A percentile compares a stretch with the other conserved stretches of the same genome.
phyloP scores from a whole-genome alignment of 2,888 invertebrate species.

The Harpagoxenus sublaevis region DNA sequence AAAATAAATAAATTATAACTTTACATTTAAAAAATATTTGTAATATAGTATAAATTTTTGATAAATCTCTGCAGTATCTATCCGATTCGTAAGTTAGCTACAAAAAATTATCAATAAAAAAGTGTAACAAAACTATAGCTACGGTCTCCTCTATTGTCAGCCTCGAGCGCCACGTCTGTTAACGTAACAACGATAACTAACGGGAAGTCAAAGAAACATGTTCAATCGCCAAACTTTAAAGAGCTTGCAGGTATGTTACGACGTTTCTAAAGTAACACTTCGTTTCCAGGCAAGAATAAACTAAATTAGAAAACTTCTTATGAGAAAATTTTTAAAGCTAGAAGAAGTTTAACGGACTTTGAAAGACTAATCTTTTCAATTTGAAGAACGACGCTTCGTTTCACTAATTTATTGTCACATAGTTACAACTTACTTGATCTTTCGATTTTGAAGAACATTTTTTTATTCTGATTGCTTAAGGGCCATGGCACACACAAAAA shows the following conservation, averaged over 20 bases:
- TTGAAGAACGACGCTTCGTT: neutral
- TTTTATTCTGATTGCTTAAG: neutral
- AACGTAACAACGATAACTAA: neutral
- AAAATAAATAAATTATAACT: no score
- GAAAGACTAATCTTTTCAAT: conserved; percentile 10
- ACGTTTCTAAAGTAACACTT: neutral
- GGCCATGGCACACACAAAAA: no score
- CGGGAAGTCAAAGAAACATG: neutral
- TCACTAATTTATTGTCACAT: neutral
- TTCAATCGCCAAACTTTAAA: conserved; percentile 2
- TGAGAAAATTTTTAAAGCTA: neutral
- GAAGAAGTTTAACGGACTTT: neutral
- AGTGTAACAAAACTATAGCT: neutral
- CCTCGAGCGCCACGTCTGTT: neutral
- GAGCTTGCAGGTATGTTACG: neutral
- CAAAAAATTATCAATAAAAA: neutral
- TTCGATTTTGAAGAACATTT: neutral
- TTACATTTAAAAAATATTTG: no score
- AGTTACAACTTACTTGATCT: neutral
- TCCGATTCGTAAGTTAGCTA: neutral
- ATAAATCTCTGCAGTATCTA: neutral
- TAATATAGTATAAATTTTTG: neutral
- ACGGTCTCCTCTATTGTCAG: neutral
- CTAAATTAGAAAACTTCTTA: neutral
- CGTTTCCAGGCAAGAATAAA: neutral